These are phyloP conservation scores for Tympanoctomys barrerae DNA, from an alignment of 2,797 vertebrate species.

Conservation along the genomic window DNA sequence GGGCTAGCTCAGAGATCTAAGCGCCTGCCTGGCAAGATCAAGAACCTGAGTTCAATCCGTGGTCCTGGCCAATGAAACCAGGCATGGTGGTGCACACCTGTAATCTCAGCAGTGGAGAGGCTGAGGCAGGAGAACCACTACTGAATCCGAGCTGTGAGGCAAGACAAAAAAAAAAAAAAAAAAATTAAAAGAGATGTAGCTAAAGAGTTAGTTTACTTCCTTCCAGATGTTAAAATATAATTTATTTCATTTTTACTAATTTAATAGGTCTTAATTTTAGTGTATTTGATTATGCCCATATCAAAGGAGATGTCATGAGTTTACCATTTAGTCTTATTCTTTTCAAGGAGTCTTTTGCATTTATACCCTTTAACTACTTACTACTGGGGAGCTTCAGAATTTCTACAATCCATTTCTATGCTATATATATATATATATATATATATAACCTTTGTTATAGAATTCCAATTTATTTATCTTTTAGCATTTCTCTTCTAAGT, in stretches of 20 bases:
- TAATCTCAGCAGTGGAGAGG: no score
- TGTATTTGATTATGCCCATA: slow-evolving; percentile 1
- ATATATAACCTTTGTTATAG: not conserved
- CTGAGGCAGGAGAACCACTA: no score
- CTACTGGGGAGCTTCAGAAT: not conserved
- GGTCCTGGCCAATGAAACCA: no score
- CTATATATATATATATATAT: not conserved
- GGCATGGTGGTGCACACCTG: no score
- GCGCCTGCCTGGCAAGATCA: no score
- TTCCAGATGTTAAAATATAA: not conserved
- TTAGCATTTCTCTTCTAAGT: slow-evolving; percentile 16
- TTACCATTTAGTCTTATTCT: not conserved
- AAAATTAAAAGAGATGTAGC: no score
- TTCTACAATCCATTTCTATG: not conserved
- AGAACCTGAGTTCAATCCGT: no score
- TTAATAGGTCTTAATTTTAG: slow-evolving; percentile 30
- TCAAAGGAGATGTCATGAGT: not conserved
- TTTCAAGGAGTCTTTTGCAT: not conserved
- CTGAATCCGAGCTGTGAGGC: no score
- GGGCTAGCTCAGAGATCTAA: no score
- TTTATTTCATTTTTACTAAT: slow-evolving; percentile 20
- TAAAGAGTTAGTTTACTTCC: not conserved
- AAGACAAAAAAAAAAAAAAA: no score
- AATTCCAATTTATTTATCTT: slow-evolving; percentile 10
- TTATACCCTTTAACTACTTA: not conserved